These are phyloP conservation scores for Myopa testacea DNA, from an alignment of 2,888 invertebrate species.

Conservation along the genomic window DNA sequence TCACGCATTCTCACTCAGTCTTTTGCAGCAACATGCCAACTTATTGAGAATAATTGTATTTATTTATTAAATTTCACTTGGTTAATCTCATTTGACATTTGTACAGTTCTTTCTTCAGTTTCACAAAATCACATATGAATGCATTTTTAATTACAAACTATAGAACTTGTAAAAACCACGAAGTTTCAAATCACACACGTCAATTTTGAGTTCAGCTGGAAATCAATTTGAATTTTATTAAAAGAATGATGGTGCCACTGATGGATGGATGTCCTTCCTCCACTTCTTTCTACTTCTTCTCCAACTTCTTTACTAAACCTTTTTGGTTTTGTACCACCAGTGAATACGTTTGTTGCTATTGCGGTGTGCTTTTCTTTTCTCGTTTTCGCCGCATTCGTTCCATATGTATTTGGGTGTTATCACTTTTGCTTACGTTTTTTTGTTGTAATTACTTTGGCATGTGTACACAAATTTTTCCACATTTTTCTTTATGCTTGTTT, in stretches of 20 bases:
- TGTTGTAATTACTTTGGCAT: not conserved
- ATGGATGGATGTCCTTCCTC: constrained; percentile 14
- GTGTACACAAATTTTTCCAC: not conserved
- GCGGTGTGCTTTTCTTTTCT: not conserved
- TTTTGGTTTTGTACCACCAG: not conserved
- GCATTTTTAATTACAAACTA: not conserved
- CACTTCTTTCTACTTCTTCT: not conserved
- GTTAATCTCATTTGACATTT: not conserved
- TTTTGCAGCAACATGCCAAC: constrained; percentile 8
- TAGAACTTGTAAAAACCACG: constrained; percentile 13
- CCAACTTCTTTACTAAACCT: not conserved
- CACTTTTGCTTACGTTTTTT: constrained; percentile 17
- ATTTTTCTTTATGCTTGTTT: not conserved
- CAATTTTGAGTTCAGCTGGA: constrained; percentile 49
- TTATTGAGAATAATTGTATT: not conserved
- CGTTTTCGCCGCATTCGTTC: not conserved
- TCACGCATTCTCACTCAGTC: not conserved
- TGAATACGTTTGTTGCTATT: not conserved
- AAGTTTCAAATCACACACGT: constrained; percentile 40
- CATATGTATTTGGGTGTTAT: not conserved
- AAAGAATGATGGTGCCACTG: too few relatives aligned
- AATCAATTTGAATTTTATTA: constrained; percentile 47
- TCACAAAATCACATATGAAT: not conserved
- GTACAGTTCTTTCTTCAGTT: constrained; percentile 4
- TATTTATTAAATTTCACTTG: not conserved